These are phyloP conservation scores for Glossosoma conforme DNA, from an alignment of 1,140 invertebrate genomes.

Conservation along the genomic window DNA sequence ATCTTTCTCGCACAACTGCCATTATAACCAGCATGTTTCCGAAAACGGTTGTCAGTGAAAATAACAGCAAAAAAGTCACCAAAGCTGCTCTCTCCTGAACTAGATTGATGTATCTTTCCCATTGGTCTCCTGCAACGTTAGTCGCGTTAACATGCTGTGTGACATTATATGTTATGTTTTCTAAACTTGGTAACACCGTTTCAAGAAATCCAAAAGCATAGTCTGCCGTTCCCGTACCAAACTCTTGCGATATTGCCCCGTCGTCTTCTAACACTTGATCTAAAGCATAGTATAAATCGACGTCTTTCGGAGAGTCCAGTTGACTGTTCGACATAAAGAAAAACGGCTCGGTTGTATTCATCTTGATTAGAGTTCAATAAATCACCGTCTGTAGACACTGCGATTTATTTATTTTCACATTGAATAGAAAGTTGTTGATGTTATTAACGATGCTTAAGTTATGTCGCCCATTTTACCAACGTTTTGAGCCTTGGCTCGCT, in stretches of 20 bases:
- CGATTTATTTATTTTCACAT: too few species aligned
- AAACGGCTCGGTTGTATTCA: conserved; percentile 28
- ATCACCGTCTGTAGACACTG: too few species aligned
- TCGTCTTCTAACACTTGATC: conserved; percentile 16
- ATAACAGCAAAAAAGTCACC: conserved; percentile 79
- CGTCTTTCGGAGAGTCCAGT: conserved; percentile 21
- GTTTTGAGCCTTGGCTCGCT: too few species aligned
- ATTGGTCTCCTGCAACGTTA: conserved; percentile 36
- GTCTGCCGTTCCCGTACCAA: conserved; percentile 3
- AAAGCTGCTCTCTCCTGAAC: conserved; percentile 67
- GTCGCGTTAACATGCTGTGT: conserved; percentile 11
- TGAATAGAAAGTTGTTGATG: too few species aligned
- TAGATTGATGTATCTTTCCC: conserved; percentile 47
- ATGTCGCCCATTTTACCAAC: too few species aligned
- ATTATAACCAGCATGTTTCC: conserved; percentile 95
- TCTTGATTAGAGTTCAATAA: too few species aligned
- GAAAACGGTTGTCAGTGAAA: conserved; percentile 91
- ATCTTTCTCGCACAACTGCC: conserved; percentile 84
- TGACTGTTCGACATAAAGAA: conserved; percentile 22
- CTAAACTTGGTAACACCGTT: conserved; percentile 9
- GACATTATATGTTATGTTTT: conserved; percentile 22
- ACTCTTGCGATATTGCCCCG: conserved; percentile 3
- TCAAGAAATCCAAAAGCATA: conserved; percentile 15
- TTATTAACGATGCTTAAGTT: too few species aligned
- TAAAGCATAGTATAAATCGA: conserved; percentile 24